A percentile compares a stretch with the other conserved stretches of the same genome.
Conservation (phyloP, 2,113 vertebrate genomes). For the Phrynosoma blainvillii region DNA sequence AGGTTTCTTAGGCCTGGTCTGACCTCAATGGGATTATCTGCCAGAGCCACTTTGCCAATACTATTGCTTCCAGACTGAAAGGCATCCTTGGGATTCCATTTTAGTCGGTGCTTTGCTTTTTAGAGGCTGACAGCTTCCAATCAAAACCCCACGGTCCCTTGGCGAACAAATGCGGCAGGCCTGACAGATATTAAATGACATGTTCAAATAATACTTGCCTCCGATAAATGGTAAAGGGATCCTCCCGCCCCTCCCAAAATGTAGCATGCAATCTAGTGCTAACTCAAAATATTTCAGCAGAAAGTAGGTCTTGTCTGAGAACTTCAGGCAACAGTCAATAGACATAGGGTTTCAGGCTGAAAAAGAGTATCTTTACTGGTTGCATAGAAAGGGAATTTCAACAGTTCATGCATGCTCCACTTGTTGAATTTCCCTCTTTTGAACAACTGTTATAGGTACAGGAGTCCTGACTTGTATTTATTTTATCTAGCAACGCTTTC, state of each 20-base stretch:
- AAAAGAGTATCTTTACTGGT: too few species aligned
- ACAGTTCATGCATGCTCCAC: too few species aligned
- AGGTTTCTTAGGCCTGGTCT: neutral
- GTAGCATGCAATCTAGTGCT: slow-evolving; percentile 35
- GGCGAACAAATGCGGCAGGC: slow-evolving; percentile 43
- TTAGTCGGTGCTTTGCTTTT: slow-evolving; percentile 46
- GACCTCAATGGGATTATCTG: neutral
- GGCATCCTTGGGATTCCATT: neutral
- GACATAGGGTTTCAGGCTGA: too few species aligned
- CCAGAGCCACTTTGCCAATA: neutral
- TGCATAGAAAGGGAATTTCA: too few species aligned
- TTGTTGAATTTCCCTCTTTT: too few species aligned
- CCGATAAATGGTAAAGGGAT: slow-evolving; percentile 43
- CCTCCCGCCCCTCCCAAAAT: neutral
- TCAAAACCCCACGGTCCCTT: slow-evolving; percentile 43
- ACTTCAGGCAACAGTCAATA: neutral
- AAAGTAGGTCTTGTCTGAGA: slow-evolving; percentile 38
- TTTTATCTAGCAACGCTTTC: too few species aligned
- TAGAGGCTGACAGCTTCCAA: slow-evolving; percentile 30
- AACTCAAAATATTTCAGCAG: slow-evolving; percentile 42
- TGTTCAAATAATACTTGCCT: slow-evolving; percentile 46
- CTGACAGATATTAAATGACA: slow-evolving; percentile 65
- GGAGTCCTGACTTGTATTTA: too few species aligned
- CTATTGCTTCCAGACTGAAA: neutral
- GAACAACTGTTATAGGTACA: too few species aligned